These are phyloP conservation scores for Scyliorhinus canicula DNA, from an alignment of 2,797 vertebrate species.

Conservation along the genomic window DNA sequence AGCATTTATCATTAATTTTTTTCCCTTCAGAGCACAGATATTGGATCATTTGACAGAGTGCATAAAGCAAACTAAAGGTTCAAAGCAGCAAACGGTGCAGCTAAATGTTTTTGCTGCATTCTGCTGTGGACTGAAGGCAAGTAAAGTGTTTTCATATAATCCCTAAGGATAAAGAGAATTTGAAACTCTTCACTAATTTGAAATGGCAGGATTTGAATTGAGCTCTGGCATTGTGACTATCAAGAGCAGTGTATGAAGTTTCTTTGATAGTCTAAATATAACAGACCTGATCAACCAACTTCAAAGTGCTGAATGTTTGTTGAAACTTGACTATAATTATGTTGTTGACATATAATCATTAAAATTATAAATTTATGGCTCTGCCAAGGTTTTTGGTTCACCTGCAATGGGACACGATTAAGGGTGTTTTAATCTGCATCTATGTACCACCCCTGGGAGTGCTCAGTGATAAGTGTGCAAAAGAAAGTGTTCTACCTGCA, in stretches of 20 bases:
- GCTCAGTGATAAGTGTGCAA: neutral
- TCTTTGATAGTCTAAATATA: neutral
- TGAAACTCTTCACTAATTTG: neutral
- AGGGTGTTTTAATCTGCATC: neutral
- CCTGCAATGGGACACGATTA: neutral
- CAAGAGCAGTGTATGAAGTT: neutral
- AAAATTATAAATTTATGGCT: neutral
- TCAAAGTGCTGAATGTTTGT: neutral
- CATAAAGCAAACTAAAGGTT: slow-evolving; percentile 76
- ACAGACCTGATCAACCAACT: neutral
- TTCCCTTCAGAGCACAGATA: slow-evolving; percentile 60
- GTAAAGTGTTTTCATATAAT: slow-evolving; percentile 22
- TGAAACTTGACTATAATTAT: neutral
- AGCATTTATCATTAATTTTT: too few species aligned
- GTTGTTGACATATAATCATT: neutral
- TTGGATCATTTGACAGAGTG: slow-evolving; percentile 74
- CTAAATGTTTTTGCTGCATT: slow-evolving; percentile 72
- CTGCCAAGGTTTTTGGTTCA: neutral
- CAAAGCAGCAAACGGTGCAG: slow-evolving; percentile 72
- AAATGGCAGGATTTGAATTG: neutral
- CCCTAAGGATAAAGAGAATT: neutral
- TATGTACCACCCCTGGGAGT: neutral
- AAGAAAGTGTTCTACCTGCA: neutral
- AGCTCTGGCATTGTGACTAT: neutral
- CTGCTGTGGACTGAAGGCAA: slow-evolving; percentile 80